Evolutionary conservation across 1,140 invertebrate species (phyloP).

Genomic region (Seison nebaliae): DNA sequence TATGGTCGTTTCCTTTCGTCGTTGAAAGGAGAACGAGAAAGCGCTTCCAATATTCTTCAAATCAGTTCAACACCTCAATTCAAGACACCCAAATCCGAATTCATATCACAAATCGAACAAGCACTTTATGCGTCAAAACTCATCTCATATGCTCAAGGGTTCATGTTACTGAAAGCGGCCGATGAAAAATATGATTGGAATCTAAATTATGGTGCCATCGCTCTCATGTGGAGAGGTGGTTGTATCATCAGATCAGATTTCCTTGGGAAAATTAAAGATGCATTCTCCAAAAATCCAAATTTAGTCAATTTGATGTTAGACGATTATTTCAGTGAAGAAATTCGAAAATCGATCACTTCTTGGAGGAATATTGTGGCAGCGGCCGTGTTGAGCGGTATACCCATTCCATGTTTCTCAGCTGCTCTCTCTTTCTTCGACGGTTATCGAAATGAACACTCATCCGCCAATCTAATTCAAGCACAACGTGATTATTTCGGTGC

Average conservation of each 20-base stretch:
- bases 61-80: constrained; percentile 36
- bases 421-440: constrained; percentile 92
- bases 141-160: constrained; percentile 93
- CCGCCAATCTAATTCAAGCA: constrained; percentile 74
- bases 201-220: constrained; percentile 85
- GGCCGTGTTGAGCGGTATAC: constrained; percentile 47
- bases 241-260: constrained; percentile 90
- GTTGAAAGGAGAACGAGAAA: constrained; percentile 49
- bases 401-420: constrained; percentile 62
- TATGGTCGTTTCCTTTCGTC: constrained; percentile 79
- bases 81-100: constrained; percentile 44
- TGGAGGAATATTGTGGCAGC: constrained; percentile 34
- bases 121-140: constrained; percentile 92
- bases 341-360: constrained; percentile 38
- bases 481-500: constrained; percentile 96
- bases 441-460: constrained; percentile 48
- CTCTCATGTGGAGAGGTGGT: constrained; percentile 95
- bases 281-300: constrained; percentile 67
- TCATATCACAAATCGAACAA: constrained; percentile 45
- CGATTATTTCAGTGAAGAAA: constrained; percentile 64
- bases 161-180: constrained; percentile 83
- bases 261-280: constrained; percentile 78
- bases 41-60: constrained; percentile 47
- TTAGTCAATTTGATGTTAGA: constrained; percentile 70
- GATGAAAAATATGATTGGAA: constrained; percentile 69